These are phyloP conservation scores for Eupithecia vulgata DNA, from an alignment of 2,888 invertebrate genomes.

Conservation along the genomic window DNA sequence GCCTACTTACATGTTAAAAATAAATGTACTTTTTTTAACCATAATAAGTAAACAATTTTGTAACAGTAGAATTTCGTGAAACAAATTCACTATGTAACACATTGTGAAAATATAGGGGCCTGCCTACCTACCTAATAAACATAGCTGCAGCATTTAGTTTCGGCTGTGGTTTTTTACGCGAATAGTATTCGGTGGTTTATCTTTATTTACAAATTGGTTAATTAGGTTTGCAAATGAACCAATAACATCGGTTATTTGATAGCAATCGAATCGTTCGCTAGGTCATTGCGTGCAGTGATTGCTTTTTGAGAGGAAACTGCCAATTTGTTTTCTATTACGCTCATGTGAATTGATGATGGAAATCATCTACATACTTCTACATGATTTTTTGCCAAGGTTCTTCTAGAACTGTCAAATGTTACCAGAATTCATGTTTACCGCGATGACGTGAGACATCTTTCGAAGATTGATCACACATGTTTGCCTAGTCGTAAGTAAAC, in stretches of 20 bases:
- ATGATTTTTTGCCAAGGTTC: neutral
- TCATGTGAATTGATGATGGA: constrained; percentile 42
- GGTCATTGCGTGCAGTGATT: constrained; percentile 57
- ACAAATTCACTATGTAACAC: neutral
- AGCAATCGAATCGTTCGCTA: constrained; percentile 29
- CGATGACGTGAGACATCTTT: neutral
- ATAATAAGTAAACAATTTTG: neutral
- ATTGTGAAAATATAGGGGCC: neutral
- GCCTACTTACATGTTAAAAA: neutral
- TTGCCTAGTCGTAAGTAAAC: neutral
- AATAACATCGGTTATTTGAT: constrained; percentile 23
- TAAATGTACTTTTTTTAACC: neutral
- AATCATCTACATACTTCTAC: neutral
- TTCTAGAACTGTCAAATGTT: neutral
- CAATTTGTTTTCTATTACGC: constrained; percentile 62
- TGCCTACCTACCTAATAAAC: neutral
- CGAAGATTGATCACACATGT: neutral
- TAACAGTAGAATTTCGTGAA: neutral
- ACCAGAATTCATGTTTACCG: neutral
- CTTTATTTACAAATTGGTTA: constrained; percentile 11
- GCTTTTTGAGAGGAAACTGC: constrained; percentile 57
- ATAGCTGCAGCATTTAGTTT: neutral
- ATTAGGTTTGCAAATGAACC: constrained; percentile 22
- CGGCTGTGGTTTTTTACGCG: neutral
- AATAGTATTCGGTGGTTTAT: neutral